Percentiles rank a stretch among this genome's conserved stretches.
Evolutionary conservation across 2,888 invertebrate genomes (phyloP).

Genomic region (Dryocosmus kuriphilus): DNA sequence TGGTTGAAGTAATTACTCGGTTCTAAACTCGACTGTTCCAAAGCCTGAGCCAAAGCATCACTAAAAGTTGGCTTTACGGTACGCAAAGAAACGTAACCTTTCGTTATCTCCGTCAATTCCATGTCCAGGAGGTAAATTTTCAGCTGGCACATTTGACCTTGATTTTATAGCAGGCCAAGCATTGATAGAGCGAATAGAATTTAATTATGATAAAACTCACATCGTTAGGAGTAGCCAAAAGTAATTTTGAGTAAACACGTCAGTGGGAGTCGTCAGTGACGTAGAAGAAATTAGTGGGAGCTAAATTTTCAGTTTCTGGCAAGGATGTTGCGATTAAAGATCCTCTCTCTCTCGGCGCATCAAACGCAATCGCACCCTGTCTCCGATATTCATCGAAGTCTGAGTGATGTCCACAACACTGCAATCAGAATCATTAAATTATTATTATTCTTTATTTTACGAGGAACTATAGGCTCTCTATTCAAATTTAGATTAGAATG

Average conservation of each 20-base stretch:
- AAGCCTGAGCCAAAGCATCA: no score
- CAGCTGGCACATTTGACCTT: conserved; percentile 52
- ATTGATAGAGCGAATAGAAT: conserved; percentile 52
- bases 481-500: not conserved
- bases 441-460: no score
- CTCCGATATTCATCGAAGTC: conserved; percentile 81
- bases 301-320: conserved; percentile 66
- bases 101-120: conserved; percentile 77
- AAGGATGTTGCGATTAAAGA: conserved; percentile 81
- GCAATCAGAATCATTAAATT: conserved; percentile 53
- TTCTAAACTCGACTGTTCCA: conserved; percentile 80
- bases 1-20: conserved; percentile 43
- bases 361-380: conserved; percentile 87
- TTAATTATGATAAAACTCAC: conserved; percentile 78
- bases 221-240: conserved; percentile 85
- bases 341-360: conserved; percentile 91
- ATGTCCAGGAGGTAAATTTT: conserved; percentile 50
- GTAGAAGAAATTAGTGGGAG: conserved; percentile 71
- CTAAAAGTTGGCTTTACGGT: conserved; percentile 81
- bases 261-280: conserved; percentile 79
- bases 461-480: no score
- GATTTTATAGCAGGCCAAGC: conserved; percentile 72
- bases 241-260: conserved; percentile 86
- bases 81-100: conserved; percentile 79
- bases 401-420: conserved; percentile 83